Percentiles rank a stretch among this genome's conserved stretches.
Conservation (phyloP, 2,113 vertebrate species). For the Tympanuchus pallidicinctus region DNA sequence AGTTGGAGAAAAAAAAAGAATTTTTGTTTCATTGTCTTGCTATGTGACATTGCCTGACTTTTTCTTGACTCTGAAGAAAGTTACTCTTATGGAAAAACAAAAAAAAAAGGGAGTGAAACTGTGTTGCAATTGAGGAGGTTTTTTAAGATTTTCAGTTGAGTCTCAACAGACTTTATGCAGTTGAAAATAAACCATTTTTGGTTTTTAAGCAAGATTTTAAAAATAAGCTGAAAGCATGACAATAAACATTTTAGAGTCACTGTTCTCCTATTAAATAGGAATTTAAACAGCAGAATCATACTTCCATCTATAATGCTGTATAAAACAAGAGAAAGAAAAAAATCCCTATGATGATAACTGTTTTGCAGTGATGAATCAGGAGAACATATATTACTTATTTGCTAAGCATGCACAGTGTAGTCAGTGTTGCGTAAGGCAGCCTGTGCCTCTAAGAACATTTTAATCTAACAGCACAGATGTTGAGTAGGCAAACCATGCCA, state of each 20-base stretch:
- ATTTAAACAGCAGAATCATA: background rate
- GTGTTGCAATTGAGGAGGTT: background rate
- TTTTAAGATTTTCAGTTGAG: background rate
- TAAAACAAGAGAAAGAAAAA: background rate
- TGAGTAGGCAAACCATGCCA: conserved; percentile 10
- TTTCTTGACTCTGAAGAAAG: background rate
- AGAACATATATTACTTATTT: background rate
- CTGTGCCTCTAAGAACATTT: background rate
- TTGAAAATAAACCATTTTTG: background rate
- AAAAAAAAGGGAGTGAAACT: background rate
- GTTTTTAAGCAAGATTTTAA: background rate
- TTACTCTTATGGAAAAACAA: background rate
- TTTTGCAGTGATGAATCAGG: background rate
- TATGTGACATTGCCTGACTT: background rate
- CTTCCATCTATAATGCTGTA: background rate
- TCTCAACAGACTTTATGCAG: background rate
- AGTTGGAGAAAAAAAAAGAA: rapidly evolving
- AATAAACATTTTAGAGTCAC: background rate
- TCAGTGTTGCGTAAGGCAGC: background rate
- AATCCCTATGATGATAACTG: background rate
- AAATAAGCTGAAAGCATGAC: background rate
- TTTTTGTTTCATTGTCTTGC: background rate
- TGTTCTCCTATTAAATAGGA: background rate
- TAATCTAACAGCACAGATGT: background rate
- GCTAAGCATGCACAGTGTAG: background rate